Evolutionary conservation across 2,888 invertebrate species (phyloP).

Genomic region (Tenthredo notha): DNA sequence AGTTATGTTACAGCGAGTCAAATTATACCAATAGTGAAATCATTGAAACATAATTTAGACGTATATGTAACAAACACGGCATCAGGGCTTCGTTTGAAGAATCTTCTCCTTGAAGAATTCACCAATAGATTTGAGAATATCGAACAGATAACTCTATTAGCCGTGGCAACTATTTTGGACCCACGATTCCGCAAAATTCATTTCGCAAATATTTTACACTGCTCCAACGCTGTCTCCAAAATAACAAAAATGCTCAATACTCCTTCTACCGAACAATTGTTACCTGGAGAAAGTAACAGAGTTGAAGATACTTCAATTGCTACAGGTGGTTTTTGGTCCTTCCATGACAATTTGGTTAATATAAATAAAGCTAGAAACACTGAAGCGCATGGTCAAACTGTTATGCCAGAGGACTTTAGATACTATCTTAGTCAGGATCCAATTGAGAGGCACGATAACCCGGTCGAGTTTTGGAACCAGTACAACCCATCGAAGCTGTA

Average conservation of each 20-base stretch:
- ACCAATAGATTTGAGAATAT: constrained; percentile 20
- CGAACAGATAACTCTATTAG: constrained; percentile 2
- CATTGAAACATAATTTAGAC: constrained; percentile 33
- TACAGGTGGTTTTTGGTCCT: not conserved
- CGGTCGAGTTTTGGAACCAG: too few relatives aligned
- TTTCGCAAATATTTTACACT: constrained; percentile 24
- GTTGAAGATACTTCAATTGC: not conserved
- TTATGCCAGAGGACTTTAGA: too few relatives aligned
- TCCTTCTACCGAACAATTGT: not conserved
- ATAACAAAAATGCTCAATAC: constrained; percentile 51
- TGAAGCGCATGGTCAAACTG: too few relatives aligned
- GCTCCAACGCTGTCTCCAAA: constrained; percentile 54
- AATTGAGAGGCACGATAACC: too few relatives aligned
- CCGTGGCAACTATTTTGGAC: constrained; percentile 4
- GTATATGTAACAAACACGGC: too few relatives aligned
- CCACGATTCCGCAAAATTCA: constrained; percentile 23
- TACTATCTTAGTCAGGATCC: too few relatives aligned
- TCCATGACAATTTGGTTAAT: not conserved
- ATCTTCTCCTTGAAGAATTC: constrained; percentile 3
- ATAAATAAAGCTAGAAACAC: too few relatives aligned
- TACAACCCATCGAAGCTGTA: too few relatives aligned
- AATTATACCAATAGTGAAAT: constrained; percentile 53
- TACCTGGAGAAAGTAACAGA: not conserved
- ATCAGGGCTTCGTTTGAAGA: not conserved
- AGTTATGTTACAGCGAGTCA: constrained; percentile 49